These are phyloP conservation scores for Ptilodon capucinus DNA, from an alignment of 2,888 invertebrate genomes.

Conservation along the genomic window DNA sequence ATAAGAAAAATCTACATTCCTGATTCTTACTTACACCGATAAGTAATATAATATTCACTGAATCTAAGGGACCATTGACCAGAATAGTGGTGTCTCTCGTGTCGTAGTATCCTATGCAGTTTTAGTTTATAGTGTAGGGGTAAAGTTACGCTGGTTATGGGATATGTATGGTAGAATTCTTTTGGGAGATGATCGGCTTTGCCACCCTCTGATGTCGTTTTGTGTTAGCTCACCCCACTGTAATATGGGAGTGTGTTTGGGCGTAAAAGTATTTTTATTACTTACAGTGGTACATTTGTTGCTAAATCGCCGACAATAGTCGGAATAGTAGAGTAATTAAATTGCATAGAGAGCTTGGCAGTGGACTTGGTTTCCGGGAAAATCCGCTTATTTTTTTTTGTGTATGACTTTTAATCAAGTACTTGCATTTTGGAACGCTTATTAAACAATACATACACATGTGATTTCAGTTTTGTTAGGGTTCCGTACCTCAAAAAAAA, in stretches of 20 bases:
- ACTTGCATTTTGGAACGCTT: too few relatives aligned
- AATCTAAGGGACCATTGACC: slow-evolving; percentile 37
- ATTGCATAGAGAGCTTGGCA: too few relatives aligned
- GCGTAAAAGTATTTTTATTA: slow-evolving; percentile 41
- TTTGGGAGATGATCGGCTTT: slow-evolving; percentile 44
- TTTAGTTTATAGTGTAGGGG: slow-evolving; percentile 4
- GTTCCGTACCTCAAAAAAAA: too few relatives aligned
- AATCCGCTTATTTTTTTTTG: too few relatives aligned
- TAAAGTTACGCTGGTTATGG: slow-evolving; percentile 35
- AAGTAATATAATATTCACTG: slow-evolving; percentile 53
- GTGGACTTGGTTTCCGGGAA: too few relatives aligned
- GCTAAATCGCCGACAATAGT: neutral
- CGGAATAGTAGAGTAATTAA: neutral
- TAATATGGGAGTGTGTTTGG: slow-evolving; percentile 36
- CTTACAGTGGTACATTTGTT: slow-evolving; percentile 7
- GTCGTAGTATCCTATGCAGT: neutral
- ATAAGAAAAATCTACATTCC: slow-evolving; percentile 43
- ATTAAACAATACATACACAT: too few relatives aligned
- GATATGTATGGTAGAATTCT: slow-evolving; percentile 40
- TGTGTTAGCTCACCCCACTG: slow-evolving; percentile 44
- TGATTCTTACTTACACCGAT: slow-evolving; percentile 52
- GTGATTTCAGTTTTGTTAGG: too few relatives aligned
- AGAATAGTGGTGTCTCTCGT: slow-evolving; percentile 19
- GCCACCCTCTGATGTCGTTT: slow-evolving; percentile 47
- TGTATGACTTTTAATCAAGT: too few relatives aligned